phyloP scores from a whole-genome alignment of 30 jellyfish, hydroid and myxozoan species.

The Mastigias papua region DNA sequence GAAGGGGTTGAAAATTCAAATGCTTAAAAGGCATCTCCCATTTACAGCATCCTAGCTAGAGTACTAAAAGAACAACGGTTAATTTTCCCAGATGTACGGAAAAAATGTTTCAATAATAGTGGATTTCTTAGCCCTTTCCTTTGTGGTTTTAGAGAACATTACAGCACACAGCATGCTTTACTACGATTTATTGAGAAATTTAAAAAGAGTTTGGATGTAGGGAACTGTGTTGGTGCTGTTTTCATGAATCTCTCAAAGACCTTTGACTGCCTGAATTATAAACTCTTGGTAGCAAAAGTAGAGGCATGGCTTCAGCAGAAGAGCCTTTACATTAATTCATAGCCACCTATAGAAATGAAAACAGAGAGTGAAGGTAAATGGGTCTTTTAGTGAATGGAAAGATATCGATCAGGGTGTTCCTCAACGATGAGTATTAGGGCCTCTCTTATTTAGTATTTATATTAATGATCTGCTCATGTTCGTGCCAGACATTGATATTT shows the following conservation, averaged over 20 bases:
- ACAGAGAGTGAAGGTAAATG: background rate
- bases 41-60: background rate
- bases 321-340: background rate
- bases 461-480: too few relatives aligned
- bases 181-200: background rate
- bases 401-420: background rate
- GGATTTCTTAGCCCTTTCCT: background rate
- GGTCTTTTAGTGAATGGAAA: background rate
- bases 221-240: background rate
- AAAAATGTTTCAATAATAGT: background rate
- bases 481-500: too few relatives aligned
- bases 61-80: background rate
- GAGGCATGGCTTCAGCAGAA: background rate
- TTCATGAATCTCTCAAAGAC: background rate
- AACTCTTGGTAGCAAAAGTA: background rate
- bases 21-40: background rate
- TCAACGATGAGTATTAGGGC: background rate
- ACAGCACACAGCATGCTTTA: background rate
- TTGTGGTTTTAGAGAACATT: background rate
- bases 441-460: background rate
- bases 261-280: background rate
- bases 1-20: background rate
- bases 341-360: background rate
- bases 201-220: background rate
- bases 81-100: background rate